A percentile compares a stretch with the other conserved stretches of the same genome.
phyloP scores from a whole-genome alignment of 2,888 invertebrate species.

The Mesorhabditis belari region DNA sequence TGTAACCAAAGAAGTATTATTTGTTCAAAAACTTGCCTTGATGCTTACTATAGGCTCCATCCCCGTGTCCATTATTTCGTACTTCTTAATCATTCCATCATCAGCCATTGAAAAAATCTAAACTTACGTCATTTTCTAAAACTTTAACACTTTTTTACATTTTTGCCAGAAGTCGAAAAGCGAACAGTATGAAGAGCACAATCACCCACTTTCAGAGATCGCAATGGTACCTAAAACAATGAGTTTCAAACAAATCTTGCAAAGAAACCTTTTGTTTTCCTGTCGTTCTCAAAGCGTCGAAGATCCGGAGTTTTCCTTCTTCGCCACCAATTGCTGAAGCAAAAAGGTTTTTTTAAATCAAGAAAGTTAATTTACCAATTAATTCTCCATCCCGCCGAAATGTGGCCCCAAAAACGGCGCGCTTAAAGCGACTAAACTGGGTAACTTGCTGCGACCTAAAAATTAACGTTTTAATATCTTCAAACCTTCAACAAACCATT shows the following conservation, averaged over 20 bases:
- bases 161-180: constrained; percentile 19
- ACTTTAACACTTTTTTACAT: constrained; percentile 2
- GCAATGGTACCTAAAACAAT: constrained; percentile 13
- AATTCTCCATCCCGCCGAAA: constrained; percentile 54
- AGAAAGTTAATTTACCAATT: constrained; percentile 54
- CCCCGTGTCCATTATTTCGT: constrained; percentile 29
- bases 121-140: background rate
- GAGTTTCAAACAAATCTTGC: background rate
- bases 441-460: background rate
- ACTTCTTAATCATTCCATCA: constrained; percentile 44
- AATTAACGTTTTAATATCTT: background rate
- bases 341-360: background rate
- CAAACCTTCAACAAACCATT: background rate
- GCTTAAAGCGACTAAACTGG: constrained; percentile 51
- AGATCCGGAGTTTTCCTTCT: constrained; percentile 76
- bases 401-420: constrained; percentile 54
- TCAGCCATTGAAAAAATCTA: constrained; percentile 40
- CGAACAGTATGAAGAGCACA: constrained; percentile 14
- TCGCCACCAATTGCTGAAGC: constrained; percentile 72
- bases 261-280: constrained; percentile 61
- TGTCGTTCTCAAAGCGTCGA: constrained; percentile 67
- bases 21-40: no score
- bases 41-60: constrained; percentile 6
- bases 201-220: constrained; percentile 21
- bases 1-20: no score